phyloP scores from a whole-genome alignment of 2,888 invertebrate genomes.

The Ligdia adustata region DNA sequence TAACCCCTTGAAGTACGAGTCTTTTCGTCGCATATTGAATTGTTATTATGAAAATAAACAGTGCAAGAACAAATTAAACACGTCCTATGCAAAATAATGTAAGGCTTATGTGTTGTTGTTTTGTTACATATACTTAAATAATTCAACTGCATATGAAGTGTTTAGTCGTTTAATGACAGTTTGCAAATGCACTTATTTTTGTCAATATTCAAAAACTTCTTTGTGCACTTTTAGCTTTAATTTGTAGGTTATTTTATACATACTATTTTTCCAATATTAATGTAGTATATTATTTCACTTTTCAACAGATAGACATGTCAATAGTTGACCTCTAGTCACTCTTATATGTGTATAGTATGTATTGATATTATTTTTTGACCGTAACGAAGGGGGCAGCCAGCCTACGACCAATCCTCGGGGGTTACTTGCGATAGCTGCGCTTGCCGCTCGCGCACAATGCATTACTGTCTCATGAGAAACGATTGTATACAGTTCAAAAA shows the following conservation, averaged over 20 bases:
- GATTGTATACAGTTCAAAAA: conserved; percentile 54
- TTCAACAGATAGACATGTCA: conserved; percentile 34
- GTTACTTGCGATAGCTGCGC: conserved; percentile 55
- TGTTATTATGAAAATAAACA: too few species aligned
- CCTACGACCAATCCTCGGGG: conserved; percentile 55
- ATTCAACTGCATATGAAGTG: too few species aligned
- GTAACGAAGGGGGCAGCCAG: conserved; percentile 72
- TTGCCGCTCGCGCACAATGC: conserved; percentile 51
- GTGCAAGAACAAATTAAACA: too few species aligned
- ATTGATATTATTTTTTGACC: conserved; percentile 44
- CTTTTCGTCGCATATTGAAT: too few species aligned
- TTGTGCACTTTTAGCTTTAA: neutral
- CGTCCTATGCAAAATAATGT: too few species aligned
- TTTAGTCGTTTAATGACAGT: too few species aligned
- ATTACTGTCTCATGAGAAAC: conserved; percentile 50
- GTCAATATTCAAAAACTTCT: too few species aligned
- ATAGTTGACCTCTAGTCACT: conserved; percentile 24
- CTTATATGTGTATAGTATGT: conserved; percentile 40
- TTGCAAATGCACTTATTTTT: too few species aligned
- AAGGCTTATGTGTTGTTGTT: too few species aligned
- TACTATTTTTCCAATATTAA: conserved; percentile 21
- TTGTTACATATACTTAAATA: too few species aligned
- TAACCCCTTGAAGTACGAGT: too few species aligned
- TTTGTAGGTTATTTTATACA: neutral
- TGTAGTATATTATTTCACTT: conserved; percentile 28